Evolutionary conservation across 2,888 invertebrate genomes (phyloP).

Genomic region (Ellobium chinense): DNA sequence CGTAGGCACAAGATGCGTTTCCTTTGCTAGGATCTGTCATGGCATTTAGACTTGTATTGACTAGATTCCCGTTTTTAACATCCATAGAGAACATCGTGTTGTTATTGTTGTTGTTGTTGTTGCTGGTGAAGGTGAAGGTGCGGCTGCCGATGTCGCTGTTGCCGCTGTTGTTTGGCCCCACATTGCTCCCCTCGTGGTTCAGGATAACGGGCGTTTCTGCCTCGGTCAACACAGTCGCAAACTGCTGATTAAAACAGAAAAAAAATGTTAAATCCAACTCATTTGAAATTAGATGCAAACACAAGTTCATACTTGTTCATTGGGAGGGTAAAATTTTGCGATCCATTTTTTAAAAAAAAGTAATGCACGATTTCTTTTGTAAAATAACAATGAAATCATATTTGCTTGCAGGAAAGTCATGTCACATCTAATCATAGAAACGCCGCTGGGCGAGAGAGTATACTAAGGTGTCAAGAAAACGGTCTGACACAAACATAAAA

Average conservation of each 20-base stretch:
- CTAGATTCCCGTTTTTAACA: not conserved
- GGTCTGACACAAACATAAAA: too few relatives aligned
- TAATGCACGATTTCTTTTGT: too few relatives aligned
- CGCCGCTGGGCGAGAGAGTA: too few relatives aligned
- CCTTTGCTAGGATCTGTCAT: not conserved
- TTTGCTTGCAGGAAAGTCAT: too few relatives aligned
- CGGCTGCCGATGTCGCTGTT: slow-evolving; percentile 3
- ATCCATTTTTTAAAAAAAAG: too few relatives aligned
- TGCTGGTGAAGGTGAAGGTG: not conserved
- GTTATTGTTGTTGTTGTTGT: slow-evolving; percentile 3
- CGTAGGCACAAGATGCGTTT: slow-evolving; percentile 42
- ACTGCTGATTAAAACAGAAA: slow-evolving; percentile 28
- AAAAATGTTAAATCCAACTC: not conserved
- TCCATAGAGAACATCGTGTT: not conserved
- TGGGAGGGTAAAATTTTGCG: too few relatives aligned
- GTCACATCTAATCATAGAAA: too few relatives aligned
- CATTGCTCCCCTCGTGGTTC: not conserved
- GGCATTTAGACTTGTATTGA: too few relatives aligned
- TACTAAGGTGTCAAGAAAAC: too few relatives aligned
- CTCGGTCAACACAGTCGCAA: slow-evolving; percentile 40
- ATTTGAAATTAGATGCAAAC: too few relatives aligned
- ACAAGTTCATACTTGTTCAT: too few relatives aligned
- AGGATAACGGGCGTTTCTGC: slow-evolving; percentile 34
- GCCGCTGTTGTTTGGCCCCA: not conserved
- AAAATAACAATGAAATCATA: too few relatives aligned